These are phyloP conservation scores for Thymallus thymallus DNA, from an alignment of 2,113 vertebrate genomes.

Conservation along the genomic window DNA sequence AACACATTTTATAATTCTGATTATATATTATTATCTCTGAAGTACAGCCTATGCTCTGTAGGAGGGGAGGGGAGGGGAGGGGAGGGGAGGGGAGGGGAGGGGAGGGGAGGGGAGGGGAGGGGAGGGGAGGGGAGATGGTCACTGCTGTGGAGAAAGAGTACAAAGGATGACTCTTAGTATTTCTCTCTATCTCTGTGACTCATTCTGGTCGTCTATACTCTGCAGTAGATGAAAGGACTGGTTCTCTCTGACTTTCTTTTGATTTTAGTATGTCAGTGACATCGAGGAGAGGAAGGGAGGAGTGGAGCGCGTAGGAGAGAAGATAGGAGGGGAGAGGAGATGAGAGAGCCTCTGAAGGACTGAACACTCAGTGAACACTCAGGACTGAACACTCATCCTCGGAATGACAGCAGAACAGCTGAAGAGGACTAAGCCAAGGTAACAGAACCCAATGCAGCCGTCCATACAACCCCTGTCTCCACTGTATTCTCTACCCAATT, in stretches of 20 bases:
- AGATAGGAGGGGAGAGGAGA: neutral
- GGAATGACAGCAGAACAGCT: constrained; percentile 1
- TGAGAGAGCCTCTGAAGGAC: constrained; percentile 20
- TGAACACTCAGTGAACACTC: constrained; percentile 26
- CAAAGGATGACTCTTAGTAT: constrained; percentile 30
- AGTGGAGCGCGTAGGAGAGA: constrained; percentile 23
- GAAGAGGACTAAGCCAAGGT: neutral
- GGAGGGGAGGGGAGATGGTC: neutral
- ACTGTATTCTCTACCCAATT: neutral
- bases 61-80: neutral
- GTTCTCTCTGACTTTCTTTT: constrained; percentile 41
- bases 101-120: neutral
- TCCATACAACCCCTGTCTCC: neutral
- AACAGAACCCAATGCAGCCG: neutral
- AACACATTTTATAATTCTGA: neutral
- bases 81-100: neutral
- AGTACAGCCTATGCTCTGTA: neutral
- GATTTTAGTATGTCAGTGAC: constrained; percentile 55
- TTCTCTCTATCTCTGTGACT: constrained; percentile 38
- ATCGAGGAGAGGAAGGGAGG: constrained; percentile 16
- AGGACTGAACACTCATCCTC: constrained; percentile 41
- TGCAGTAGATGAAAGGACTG: constrained; percentile 51
- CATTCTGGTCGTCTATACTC: constrained; percentile 36
- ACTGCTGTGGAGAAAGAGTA: neutral
- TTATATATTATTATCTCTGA: neutral